phyloP scores from a whole-genome alignment of 2,113 vertebrate genomes.

The Corapipo altera region DNA sequence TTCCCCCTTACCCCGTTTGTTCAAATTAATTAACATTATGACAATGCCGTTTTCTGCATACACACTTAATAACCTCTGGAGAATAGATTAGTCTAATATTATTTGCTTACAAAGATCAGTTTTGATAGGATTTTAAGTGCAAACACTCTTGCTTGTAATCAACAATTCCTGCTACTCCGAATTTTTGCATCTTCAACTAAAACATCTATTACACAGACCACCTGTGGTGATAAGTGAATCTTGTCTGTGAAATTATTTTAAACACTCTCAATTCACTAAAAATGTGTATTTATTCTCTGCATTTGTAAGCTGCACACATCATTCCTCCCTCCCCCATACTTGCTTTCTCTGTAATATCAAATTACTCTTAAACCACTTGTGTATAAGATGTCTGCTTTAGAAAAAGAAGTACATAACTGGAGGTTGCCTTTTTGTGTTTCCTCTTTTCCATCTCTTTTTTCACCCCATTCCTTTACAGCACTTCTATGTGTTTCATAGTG shows the following conservation, averaged over 20 bases:
- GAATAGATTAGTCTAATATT: conserved; percentile 56
- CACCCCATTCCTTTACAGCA: neutral
- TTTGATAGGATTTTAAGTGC: conserved; percentile 62
- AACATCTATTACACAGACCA: conserved; percentile 58
- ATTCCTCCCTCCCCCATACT: conserved; percentile 31
- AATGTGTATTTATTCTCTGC: conserved; percentile 52
- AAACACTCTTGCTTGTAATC: conserved; percentile 60
- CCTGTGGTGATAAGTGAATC: conserved; percentile 70
- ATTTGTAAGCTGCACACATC: conserved; percentile 48
- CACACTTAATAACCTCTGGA: conserved; percentile 44
- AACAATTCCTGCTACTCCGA: conserved; percentile 62
- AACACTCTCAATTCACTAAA: conserved; percentile 65
- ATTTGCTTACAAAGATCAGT: conserved; percentile 58
- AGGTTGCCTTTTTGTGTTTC: neutral
- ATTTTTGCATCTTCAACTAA: conserved; percentile 68
- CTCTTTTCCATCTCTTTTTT: neutral
- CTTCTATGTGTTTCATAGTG: neutral
- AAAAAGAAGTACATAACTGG: neutral
- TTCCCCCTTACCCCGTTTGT: neutral
- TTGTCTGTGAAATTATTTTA: conserved; percentile 69
- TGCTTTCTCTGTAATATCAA: conserved; percentile 37
- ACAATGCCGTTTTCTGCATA: conserved; percentile 28
- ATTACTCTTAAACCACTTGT: conserved; percentile 41
- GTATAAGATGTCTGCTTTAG: conserved; percentile 5
- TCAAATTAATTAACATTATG: conserved; percentile 64